phyloP scores from a whole-genome alignment of 2,113 vertebrate genomes.

The Embiotoca jacksoni region DNA sequence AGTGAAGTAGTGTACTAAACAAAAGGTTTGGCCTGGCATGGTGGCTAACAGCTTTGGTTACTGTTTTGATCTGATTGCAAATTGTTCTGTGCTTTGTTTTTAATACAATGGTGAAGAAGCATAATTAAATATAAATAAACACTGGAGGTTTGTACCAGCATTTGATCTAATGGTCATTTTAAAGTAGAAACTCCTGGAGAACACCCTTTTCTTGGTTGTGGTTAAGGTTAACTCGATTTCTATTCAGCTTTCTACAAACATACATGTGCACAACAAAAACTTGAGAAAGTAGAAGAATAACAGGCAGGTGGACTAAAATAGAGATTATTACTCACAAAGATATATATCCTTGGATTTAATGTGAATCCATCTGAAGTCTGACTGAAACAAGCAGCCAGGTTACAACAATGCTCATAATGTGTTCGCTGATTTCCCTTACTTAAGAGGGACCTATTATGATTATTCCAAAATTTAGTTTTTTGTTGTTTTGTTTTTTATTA shows the following conservation, averaged over 20 bases:
- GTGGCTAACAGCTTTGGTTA: neutral
- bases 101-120: constrained; percentile 6
- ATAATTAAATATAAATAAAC: neutral
- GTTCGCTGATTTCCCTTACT: too few relatives aligned
- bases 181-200: too few relatives aligned
- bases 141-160: neutral
- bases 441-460: too few relatives aligned
- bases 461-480: too few relatives aligned
- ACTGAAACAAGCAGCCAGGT: neutral
- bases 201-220: too few relatives aligned
- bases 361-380: neutral
- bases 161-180: neutral
- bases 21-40: neutral
- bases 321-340: neutral
- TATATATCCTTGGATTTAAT: neutral
- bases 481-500: too few relatives aligned
- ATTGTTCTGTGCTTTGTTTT: neutral
- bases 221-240: too few relatives aligned
- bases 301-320: neutral
- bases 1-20: neutral
- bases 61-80: neutral
- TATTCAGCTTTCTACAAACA: neutral
- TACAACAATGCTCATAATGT: too few relatives aligned
- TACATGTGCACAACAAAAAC: neutral
- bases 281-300: neutral